Conservation (phyloP, 2,113 vertebrate species). For the Poecilia latipinna region DNA sequence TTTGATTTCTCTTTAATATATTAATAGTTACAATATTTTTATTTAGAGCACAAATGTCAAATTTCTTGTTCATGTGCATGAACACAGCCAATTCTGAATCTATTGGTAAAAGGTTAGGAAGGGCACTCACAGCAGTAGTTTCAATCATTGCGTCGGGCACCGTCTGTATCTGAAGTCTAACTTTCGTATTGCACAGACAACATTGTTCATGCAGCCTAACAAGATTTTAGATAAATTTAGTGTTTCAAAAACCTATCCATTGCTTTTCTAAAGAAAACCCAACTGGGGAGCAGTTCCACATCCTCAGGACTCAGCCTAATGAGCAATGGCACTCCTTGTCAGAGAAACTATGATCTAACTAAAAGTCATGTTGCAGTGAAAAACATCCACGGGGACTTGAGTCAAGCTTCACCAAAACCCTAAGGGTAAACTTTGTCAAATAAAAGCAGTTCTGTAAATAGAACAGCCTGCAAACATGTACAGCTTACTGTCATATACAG, state of each 20-base stretch:
- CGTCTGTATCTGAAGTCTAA: not conserved
- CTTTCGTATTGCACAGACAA: not conserved
- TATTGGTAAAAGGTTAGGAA: not conserved
- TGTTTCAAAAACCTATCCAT: not conserved
- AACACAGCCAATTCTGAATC: not conserved
- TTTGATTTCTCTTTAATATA: no score
- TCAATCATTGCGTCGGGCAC: not conserved
- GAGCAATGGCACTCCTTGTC: conserved; percentile 51
- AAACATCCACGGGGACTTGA: conserved; percentile 46
- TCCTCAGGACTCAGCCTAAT: conserved; percentile 48
- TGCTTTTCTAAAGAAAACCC: conserved; percentile 11
- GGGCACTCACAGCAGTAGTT: not conserved
- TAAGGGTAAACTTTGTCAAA: conserved; percentile 60
- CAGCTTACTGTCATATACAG: conserved; percentile 27
- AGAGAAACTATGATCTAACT: conserved; percentile 49
- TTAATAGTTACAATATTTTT: no score
- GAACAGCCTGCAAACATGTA: conserved; percentile 31
- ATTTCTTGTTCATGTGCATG: no score
- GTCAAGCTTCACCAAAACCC: conserved; percentile 33
- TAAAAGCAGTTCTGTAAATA: conserved; percentile 52
- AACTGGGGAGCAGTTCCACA: conserved; percentile 25
- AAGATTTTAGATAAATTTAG: not conserved
- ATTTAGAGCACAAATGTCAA: no score
- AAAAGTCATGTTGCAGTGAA: conserved; percentile 29
- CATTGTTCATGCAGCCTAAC: not conserved